Base-by-base conservation (phyloP, 2,888 invertebrate genomes). In the Dolomedes plantarius region DNA sequence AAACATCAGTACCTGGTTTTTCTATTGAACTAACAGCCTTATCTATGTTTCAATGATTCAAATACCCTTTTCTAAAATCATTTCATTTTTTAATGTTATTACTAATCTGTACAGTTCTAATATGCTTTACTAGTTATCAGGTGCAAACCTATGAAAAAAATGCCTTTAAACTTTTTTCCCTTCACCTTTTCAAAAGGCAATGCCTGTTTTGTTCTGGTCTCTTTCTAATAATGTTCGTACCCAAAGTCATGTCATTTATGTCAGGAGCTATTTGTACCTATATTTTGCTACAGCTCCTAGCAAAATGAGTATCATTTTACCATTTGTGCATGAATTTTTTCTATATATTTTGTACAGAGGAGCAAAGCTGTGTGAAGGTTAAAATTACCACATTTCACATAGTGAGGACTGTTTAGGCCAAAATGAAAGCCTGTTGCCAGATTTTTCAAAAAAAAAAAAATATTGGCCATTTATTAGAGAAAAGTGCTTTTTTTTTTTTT, bases 1-100 rank as follows among this genome's bases (percentile, higher is more conserved):
- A 77, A 77, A 64, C 74, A 78, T 67, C 78, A 78, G 85, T 85
- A 85, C 85, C 85, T 85, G 85, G 85, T 79, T 79, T 85, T 85
- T 85, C 78, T 85, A 74, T 82, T 71, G 68, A 50, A 74, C 64
- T 31, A 69, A 74, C 39, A 76, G 82, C 82, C 82, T 82, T 82
- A 82, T 82, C 71, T 82, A 71, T 27, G 71, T 76, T 82, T 27
- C 31, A 65, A 27, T 6, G 29, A 81, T 32, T 64, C 69, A 41
- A 50, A 62, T 75, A 82, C 71, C 36, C 23, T 82, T 82, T 82
- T 75, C 82, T 82, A 76, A 56, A 23, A 56, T 73, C 39, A 67
- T 83, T 82, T 83, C 77, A 41, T 82, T 83, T 31, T 56, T 73
- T 50, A 77, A 74, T 46, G 67, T 7, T 56, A 62, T 56, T n/a